Evolutionary conservation across 2,888 invertebrate species (phyloP).

Genomic region (Cheilosia vulpina): DNA sequence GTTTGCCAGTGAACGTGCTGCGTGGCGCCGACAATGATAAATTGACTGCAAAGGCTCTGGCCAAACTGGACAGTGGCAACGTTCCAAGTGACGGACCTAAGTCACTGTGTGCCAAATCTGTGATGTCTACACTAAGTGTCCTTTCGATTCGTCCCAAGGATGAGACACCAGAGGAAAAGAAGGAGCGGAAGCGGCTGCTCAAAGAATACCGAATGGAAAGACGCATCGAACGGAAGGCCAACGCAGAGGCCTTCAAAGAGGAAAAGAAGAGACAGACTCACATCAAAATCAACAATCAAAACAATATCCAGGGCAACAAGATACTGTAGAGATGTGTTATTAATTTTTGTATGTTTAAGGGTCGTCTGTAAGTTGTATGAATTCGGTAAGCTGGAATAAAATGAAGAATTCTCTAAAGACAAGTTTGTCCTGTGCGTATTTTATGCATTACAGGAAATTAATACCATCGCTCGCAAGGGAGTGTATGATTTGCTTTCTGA

Average conservation of each 20-base stretch:
- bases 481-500: no score
- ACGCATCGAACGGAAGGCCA: conserved; percentile 92
- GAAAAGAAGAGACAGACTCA: conserved; percentile 93
- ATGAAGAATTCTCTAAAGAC: conserved; percentile 3
- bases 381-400: conserved; percentile 14
- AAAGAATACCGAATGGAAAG: conserved; percentile 92
- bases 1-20: conserved; percentile 89
- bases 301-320: conserved; percentile 89
- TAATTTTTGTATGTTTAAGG: conserved; percentile 19
- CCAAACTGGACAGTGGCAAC: conserved; percentile 85
- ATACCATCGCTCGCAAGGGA: no score
- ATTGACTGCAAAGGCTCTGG: conserved; percentile 88
- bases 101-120: conserved; percentile 87
- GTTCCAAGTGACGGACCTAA: conserved; percentile 82
- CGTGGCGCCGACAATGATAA: conserved; percentile 85
- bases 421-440: not conserved
- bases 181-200: conserved; percentile 90
- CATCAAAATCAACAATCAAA: conserved; percentile 89
- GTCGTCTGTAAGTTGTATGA: conserved; percentile 17
- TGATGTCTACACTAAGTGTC: conserved; percentile 88
- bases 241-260: conserved; percentile 92
- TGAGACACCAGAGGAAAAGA: conserved; percentile 91
- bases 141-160: conserved; percentile 89
- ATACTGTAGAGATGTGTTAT: conserved; percentile 82
- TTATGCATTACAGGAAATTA: not conserved